Evolutionary conservation across 2,888 invertebrate species (phyloP), one percentile per base, ranked within the genome.

Genomic region (Oscheius onirici): DNA sequence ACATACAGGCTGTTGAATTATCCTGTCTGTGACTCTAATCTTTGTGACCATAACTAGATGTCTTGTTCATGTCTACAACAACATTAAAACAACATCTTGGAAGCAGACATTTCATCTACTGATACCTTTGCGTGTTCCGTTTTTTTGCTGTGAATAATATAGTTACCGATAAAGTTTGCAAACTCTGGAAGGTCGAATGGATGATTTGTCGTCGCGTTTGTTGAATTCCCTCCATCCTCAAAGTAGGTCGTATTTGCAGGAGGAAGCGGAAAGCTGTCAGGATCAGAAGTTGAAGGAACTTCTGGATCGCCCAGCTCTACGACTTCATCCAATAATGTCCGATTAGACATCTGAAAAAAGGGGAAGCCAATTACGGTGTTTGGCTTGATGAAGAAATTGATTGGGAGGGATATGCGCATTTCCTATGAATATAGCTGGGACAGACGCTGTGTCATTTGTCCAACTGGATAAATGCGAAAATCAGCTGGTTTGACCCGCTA

Each of bases 311-410:
- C 11, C n/a, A 26, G 15, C 15, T 24, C 43, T 13, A 15, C 20
- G 43, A 65, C 17, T 34, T 66, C 66, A n/a, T 66, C 52, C 22
- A 66, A 17, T 10, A 66, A 40, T 11, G 66, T 66, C 20, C 28
- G 24, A 34, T 66, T 66, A 41, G 63, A 58, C 63, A 63, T 63
- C 63, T 63, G 60, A 43, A 60, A 41, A 49, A 49, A 60, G 28
- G 28, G 52, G n/a, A 55, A 55, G 55, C 55, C 28, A 55, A 34
- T 28, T 24, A n/a, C n/a, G 58, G 40, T 58, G 58, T 40, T 57
- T 17, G 20, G 58, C n/a, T 41, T 24, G 22, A 24, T 20, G n/a
- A 15, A 52, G 28, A 55, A 10, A 55, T 26, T 51, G 51, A 20
- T 20, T 51, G 17, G 20, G 17, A 24, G 17, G 20, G 11, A 51